Conservation (phyloP, 2,888 invertebrate genomes). For the Volucella zonaria region DNA sequence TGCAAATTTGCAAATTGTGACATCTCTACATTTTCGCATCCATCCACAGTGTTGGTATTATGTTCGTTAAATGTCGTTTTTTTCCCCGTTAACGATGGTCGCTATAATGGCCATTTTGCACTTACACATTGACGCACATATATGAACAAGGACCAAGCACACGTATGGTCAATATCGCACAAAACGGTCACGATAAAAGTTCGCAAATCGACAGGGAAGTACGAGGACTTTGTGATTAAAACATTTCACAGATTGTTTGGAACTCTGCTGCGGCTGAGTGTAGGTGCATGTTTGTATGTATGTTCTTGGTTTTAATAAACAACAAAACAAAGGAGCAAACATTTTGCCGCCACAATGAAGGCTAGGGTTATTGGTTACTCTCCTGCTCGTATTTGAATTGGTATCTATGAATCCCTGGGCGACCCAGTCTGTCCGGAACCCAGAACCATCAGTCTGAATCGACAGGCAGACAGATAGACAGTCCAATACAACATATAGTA, state of each 20-base stretch:
- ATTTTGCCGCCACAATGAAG: constrained; percentile 33
- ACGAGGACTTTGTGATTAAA: constrained; percentile 51
- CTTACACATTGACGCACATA: not conserved
- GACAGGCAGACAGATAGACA: constrained; percentile 29
- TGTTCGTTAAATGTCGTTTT: constrained; percentile 13
- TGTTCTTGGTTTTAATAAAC: constrained; percentile 22
- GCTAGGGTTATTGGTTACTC: not conserved
- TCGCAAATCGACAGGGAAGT: constrained; percentile 45
- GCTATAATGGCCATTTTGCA: constrained; percentile 3
- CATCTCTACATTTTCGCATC: not conserved
- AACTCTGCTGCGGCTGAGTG: not conserved
- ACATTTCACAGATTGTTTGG: constrained; percentile 44
- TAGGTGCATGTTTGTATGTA: constrained; percentile 9
- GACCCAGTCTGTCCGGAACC: constrained; percentile 3
- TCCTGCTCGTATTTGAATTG: too few species aligned
- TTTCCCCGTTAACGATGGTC: not conserved
- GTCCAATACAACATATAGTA: not conserved
- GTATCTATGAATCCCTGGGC: not conserved
- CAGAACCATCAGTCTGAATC: constrained; percentile 44
- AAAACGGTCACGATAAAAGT: constrained; percentile 49
- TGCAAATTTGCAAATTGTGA: too few species aligned
- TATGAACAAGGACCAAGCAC: not conserved
- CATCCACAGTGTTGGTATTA: constrained; percentile 24
- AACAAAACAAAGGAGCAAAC: constrained; percentile 43
- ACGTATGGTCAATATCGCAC: not conserved